These are phyloP conservation scores for Drosophila gunungcola DNA, from an alignment of 1,140 invertebrate genomes.

Conservation along the genomic window DNA sequence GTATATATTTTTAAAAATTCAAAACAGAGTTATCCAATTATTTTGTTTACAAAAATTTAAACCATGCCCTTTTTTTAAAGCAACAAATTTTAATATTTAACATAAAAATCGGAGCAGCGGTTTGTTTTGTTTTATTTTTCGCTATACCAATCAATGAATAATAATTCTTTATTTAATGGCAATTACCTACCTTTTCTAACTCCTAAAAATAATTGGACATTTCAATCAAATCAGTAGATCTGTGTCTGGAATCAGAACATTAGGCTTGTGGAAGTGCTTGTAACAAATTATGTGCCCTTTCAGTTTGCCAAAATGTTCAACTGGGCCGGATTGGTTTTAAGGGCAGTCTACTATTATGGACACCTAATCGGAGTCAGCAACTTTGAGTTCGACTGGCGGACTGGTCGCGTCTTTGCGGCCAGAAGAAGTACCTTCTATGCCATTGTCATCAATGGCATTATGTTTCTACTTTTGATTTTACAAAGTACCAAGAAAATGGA, in stretches of 20 bases:
- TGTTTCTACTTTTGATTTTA: background rate
- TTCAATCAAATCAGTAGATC: conserved; percentile 1
- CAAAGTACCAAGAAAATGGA: background rate
- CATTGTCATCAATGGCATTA: background rate
- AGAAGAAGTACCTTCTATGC: conserved; percentile 1
- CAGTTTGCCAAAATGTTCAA: conserved; percentile 14
- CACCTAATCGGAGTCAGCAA: conserved; percentile 16
- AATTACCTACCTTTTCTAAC: too few relatives aligned
- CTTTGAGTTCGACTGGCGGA: conserved; percentile 35
- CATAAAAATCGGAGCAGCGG: too few relatives aligned
- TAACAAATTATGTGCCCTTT: background rate
- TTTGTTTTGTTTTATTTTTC: too few relatives aligned
- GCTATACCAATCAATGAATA: too few relatives aligned
- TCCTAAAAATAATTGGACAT: too few relatives aligned
- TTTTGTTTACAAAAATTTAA: too few relatives aligned
- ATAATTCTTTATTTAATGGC: too few relatives aligned
- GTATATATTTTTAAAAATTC: too few relatives aligned
- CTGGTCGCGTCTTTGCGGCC: conserved; percentile 1
- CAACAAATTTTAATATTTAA: too few relatives aligned
- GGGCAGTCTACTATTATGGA: background rate
- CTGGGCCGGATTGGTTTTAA: conserved; percentile 9
- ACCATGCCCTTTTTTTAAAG: too few relatives aligned
- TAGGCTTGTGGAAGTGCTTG: background rate
- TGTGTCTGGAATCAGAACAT: background rate
- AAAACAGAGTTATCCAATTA: too few relatives aligned